Conservation (phyloP, 2,888 invertebrate genomes). For the Acleris literana region DNA sequence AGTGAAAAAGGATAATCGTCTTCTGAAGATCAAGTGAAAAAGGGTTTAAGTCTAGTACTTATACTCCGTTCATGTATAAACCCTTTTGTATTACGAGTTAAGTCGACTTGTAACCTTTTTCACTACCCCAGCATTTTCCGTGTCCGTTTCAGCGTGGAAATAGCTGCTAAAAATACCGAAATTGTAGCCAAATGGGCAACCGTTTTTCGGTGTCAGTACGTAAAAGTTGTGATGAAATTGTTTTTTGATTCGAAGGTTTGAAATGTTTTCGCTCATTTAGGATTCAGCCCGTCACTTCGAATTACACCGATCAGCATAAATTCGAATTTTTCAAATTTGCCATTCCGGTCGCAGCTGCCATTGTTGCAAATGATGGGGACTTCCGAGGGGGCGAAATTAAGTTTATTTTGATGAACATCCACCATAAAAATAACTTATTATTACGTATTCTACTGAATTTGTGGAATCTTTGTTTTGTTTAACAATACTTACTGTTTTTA, state of each 20-base stretch:
- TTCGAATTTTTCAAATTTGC: conserved; percentile 27
- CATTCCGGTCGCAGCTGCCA: conserved; percentile 18
- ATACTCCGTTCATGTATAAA: too few species aligned
- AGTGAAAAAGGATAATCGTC: too few species aligned
- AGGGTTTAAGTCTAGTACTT: too few species aligned
- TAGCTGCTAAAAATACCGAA: neutral
- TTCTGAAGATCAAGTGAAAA: too few species aligned
- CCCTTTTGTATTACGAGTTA: too few species aligned
- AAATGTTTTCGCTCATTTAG: conserved; percentile 27
- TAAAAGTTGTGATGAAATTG: conserved; percentile 12
- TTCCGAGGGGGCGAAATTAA: conserved; percentile 1
- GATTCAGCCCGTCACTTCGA: conserved; percentile 27
- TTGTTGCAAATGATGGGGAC: conserved; percentile 12
- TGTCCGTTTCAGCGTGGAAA: too few species aligned
- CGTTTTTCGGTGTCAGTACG: neutral
- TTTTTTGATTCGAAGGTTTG: conserved; percentile 15
- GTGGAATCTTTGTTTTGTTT: too few species aligned
- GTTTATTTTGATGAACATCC: neutral
- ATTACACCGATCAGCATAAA: conserved; percentile 30
- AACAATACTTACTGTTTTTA: too few species aligned
- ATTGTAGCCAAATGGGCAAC: neutral
- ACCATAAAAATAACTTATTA: too few species aligned
- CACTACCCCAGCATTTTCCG: too few species aligned
- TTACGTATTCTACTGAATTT: too few species aligned
- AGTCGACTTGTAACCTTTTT: too few species aligned